These are phyloP conservation scores for Aethes cnicana DNA, from an alignment of 2,888 invertebrate species.

Conservation along the genomic window DNA sequence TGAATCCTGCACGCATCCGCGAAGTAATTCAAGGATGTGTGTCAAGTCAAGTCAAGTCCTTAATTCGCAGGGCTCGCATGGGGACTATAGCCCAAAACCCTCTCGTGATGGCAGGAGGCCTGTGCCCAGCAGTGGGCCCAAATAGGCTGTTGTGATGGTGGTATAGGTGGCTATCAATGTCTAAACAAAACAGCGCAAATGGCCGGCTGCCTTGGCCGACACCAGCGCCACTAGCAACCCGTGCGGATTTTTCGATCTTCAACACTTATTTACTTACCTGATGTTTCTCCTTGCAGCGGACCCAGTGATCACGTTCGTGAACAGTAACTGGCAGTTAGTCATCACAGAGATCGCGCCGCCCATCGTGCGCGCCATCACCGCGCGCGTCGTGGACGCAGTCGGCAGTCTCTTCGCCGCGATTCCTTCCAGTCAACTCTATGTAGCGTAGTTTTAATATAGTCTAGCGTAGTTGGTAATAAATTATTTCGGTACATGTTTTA, in stretches of 20 bases:
- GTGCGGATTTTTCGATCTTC: no score
- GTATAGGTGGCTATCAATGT: no score
- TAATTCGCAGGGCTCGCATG: no score
- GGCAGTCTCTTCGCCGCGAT: constrained; percentile 59
- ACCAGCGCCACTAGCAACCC: no score
- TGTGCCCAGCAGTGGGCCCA: not conserved
- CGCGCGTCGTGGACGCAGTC: constrained; percentile 49
- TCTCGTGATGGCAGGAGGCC: no score
- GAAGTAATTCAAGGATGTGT: no score
- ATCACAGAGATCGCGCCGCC: constrained; percentile 68
- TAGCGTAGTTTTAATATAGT: constrained; percentile 31
- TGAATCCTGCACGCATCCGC: no score
- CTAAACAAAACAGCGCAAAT: not conserved
- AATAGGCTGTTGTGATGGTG: no score
- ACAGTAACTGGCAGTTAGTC: constrained; percentile 63
- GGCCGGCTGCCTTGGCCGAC: not conserved
- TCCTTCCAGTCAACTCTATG: constrained; percentile 50
- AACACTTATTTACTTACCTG: no score
- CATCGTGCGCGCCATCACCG: constrained; percentile 56
- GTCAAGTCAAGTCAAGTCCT: no score
- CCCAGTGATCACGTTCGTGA: constrained; percentile 59
- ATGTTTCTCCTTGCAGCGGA: constrained; percentile 48
- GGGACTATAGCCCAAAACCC: no score
- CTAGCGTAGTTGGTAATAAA: constrained; percentile 16
- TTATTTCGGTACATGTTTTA: not conserved